Conservation (phyloP, 2,797 vertebrate genomes). For the Pristis pectinata region DNA sequence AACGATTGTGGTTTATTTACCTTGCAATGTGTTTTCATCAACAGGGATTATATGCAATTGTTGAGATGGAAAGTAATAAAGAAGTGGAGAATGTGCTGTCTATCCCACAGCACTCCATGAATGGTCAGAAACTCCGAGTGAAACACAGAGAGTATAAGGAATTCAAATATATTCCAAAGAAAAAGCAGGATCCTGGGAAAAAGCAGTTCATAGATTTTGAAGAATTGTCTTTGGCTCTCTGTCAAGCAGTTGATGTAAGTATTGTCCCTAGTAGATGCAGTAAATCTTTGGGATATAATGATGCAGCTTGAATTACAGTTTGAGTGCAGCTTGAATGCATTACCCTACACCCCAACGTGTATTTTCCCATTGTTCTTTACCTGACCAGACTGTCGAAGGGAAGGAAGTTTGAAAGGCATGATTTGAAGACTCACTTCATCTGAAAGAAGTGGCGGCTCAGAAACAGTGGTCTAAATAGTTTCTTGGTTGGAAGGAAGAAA, state of each 20-base stretch:
- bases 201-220: conserved; percentile 57
- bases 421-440: not conserved
- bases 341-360: not conserved
- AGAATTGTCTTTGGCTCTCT: conserved; percentile 59
- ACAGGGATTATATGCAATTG: conserved; percentile 83
- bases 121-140: conserved; percentile 65
- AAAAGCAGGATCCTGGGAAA: conserved; percentile 48
- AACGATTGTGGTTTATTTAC: not conserved
- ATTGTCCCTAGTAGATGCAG: not conserved
- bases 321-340: no score
- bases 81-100: conserved; percentile 56
- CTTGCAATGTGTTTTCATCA: not conserved
- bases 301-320: not conserved
- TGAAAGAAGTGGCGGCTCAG: not conserved
- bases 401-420: not conserved
- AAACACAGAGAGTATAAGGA: conserved; percentile 76
- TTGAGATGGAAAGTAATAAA: conserved; percentile 64
- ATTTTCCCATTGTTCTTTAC: not conserved
- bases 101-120: conserved; percentile 61
- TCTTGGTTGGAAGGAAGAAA: not conserved
- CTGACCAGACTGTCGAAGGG: not conserved
- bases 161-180: conserved; percentile 67
- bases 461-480: not conserved
- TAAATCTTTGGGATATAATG: not conserved
- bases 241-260: conserved; percentile 63